Evolutionary conservation across 2,113 vertebrate species (phyloP), one percentile per base, ranked within the genome.

Genomic region (human (Homo sapiens)): DNA sequence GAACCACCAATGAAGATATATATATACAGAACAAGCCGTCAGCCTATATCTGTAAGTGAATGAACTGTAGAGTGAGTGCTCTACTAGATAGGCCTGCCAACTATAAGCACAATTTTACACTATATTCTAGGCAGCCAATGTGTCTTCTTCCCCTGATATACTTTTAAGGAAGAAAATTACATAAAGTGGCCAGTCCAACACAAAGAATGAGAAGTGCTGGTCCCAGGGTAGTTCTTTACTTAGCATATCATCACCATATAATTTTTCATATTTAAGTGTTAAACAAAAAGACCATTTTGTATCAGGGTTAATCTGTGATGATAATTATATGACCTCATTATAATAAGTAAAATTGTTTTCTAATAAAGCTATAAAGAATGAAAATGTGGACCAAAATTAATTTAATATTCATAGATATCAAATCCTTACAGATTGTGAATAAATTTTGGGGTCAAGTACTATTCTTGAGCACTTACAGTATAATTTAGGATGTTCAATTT

Each of bases 231-330:
- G 35, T 43, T 95, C n/a, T 85, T 97, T 85, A 90, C 32, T 93
- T 88, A 70, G 89, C 30, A 64, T 78, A 84, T 75, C 68, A 93
- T 79, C 95, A 96, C 45, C 59, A 81, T 45, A 72, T 92, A 35
- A 75, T 55, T 91, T 88, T 96, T 91, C 73, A 89, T 30, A 84
- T 83, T 95, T 73, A 82, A 94, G 82, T 78, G n/a, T 68, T 97
- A 79, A 89, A 81, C 78, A 85, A 66, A 79, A 89, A 85, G 66
- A 94, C 3, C 10, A 90, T 70, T 93, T 91, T 91, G 57, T 78
- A 22, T 35, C 14, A 80, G n/a, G 7, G 6, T 93, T 95, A 90
- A 93, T 57, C 27, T 92, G 48, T 75, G 50, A 64, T 90, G 55
- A 95, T 88, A 93, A 96, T 87, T 45, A 86, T 83, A 87, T 94